Evolutionary conservation across 2,113 vertebrate genomes (phyloP), one percentile per base, ranked within the genome.

Genomic region (Garra rufa): DNA sequence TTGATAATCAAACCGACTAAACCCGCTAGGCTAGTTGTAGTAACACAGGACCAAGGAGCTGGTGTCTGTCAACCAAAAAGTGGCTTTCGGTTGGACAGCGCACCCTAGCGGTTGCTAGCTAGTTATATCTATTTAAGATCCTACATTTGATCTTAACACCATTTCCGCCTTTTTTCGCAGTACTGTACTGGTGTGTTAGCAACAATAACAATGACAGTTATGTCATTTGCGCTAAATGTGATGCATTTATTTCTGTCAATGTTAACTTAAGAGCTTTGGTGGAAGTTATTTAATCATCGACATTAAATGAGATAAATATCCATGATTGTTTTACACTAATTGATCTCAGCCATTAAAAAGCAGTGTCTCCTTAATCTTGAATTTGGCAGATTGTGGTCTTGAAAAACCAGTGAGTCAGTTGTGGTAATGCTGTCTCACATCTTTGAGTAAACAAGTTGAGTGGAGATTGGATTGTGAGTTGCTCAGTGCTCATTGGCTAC

Each of bases 11-110:
- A 85, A 91, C 91, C 73, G 24, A 77, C 70, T 65, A 74, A 55
- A 91, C 70, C 88, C 80, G 87, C 89, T 89, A 81, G 88, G 91
- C 89, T 88, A 91, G 93, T 88, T 92, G 87, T 84, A 87, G 87
- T 82, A 83, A 59, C 73, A 61, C 11, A 21, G 44, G 28, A 24
- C 30, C 86, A 85, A 90, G 38, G 11, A 38, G 19, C 48, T 65
- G 14, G 2, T 15, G 26, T 69, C 30, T 69, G 6, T 69, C 65
- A 69, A 21, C 65, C 19, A 59, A 77, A 57, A 34, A 26, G 26
- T 24, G 34, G 14, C 7, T 59, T 79, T 79, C 8, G 2, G 14
- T 63, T 48, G 63, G 13, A 44, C 69, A 84, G 75, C 34, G 89
- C 90, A 43, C 89, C 76, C 88, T 89, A 71, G 91, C 46, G 87